Base-by-base conservation (phyloP, 1,140 invertebrate genomes). In the Asbolus verrucosus region DNA sequence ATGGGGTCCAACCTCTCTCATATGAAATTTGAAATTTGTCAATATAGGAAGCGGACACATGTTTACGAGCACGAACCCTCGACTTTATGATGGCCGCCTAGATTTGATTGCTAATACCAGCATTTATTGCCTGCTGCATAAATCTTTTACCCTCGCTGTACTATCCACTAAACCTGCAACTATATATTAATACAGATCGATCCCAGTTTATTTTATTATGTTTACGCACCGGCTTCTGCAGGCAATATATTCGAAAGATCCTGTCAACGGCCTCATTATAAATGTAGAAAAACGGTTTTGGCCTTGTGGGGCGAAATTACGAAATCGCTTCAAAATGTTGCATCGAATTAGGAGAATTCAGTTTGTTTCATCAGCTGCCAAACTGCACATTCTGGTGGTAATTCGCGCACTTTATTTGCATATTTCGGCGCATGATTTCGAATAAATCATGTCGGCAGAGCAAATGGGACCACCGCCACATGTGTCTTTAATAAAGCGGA, bases 91-190 rank as follows among this genome's bases (percentile, higher is more conserved):
- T 71, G 69, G 62, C 69, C 69, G 71, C 43, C 71, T 68, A 70
- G 72, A 73, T 75, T 75, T 73, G 74, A 75, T 75, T 73, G 74
- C 74, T 71, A 73, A 73, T 73, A 73, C 68, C 63, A 60, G 67
- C 74, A 67, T 75, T 75, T 75, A 75, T 71, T 73, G 72, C 74
- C 69, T 65, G 62, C 65, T 73, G 69, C 72, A 75, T 75, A 75
- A 71, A 73, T 69, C 71, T 75, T 67, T 46, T 39, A 41, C 67
- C 65, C 60, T 60, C 24, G 19, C 60, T 61, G 46, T 18, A 46
- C 41, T 46, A 46, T 46, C 41, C 46, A 54, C 46, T 54, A 54
- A 21, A 54, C 19, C 46, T 54, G 46, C 46, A 54, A 54, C 46
- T 54, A 54, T 27, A 54, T 27, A 54, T 27, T 54, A 54, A 54